Evolutionary conservation across 2,797 vertebrate genomes (phyloP), one percentile per base, ranked within the genome.

Genomic region (Perodicticus potto): DNA sequence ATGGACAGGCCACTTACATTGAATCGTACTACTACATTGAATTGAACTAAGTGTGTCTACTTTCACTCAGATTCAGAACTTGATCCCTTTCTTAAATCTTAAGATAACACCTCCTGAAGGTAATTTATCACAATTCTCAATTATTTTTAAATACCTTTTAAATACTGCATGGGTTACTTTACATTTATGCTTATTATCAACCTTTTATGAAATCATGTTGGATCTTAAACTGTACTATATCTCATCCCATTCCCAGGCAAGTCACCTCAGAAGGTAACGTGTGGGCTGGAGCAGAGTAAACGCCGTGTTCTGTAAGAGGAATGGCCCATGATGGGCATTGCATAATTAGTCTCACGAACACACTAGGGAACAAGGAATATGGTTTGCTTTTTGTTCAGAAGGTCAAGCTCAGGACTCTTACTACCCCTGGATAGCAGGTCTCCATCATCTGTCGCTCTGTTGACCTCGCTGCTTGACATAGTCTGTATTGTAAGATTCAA

Each of bases 141-240:
- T 88, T 89, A 45, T 72, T 89, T 95, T 93, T 34, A 83, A 74
- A 34, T 89, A 55, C 57, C 67, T 89, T 95, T 93, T 34, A 83
- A 74, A 34, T 89, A 55, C 57, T 40, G 5, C 34, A 45, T 40
- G 37, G 77, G 13, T 59, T 59, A 55, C 65, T 85, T 81, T 23
- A 65, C 59, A 61, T 23, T 74, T 92, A 83, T 91, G 57, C 67
- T 95, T 91, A 14, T 29, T 65, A 17, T 22, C n/a, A 72, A 23
- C 67, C 6, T 65, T 83, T 69, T 72, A 20, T n/a, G 82, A 74
- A 77, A 37, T 61, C 22, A 43, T n/a, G 13, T 92, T 57, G 49
- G 16, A 55, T 69, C 37, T 89, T 7, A 49, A 69, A 17, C n/a
- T 32, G 0, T 23, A 1, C 76, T 65, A 16, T 37, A 34, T 45